Base-by-base conservation (phyloP, 2,113 vertebrate species). In the Rana temporaria region DNA sequence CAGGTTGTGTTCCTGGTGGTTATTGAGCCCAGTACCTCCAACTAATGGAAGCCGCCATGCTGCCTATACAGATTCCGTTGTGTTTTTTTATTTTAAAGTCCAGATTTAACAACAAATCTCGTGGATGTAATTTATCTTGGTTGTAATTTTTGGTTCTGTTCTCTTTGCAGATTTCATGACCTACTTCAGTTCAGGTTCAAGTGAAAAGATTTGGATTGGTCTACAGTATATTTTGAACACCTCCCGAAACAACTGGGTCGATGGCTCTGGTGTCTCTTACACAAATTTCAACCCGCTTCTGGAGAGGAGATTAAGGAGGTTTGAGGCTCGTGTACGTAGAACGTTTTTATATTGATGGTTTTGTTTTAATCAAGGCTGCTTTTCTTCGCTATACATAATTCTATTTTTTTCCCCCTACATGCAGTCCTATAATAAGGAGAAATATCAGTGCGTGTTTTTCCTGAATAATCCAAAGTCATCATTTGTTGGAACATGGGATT, bases 401-500 rank as follows among this genome's bases (percentile, higher is more conserved):
- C 8, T 9, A 26, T 69, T 0, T 48, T 52, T 78, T 3, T 19
- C 16, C 81, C 85, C 78, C 42, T 12, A 12, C 12, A 8, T 48
- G 42, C 42, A 98, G 97, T 0, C 82, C 8, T 93, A 88, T 85
- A 90, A 95, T 72, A 89, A 87, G 59, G 94, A 96, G 0, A 86
- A 88, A 52, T 81, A 90, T 80, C 92, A 95, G 66, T 99, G 98
- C 4, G 93, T 90, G 59, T 91, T 94, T 84, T 87, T 98, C 59
- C 88, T 96, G 83, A 96, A 95, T 68, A 89, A 95, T 85, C 91
- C 89, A 14, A 91, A 90, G 72, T 95, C 95, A 3, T 87, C 90
- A 0, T 92, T 96, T 84, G 87, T 94, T 87, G 97, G 97, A 62
- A 95, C 93, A 3, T 99, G 98, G 98, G 96, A 99, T 91, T 96